phyloP scores from a whole-genome alignment of 2,888 invertebrate genomes.

The Exephanes ischioxanthus region DNA sequence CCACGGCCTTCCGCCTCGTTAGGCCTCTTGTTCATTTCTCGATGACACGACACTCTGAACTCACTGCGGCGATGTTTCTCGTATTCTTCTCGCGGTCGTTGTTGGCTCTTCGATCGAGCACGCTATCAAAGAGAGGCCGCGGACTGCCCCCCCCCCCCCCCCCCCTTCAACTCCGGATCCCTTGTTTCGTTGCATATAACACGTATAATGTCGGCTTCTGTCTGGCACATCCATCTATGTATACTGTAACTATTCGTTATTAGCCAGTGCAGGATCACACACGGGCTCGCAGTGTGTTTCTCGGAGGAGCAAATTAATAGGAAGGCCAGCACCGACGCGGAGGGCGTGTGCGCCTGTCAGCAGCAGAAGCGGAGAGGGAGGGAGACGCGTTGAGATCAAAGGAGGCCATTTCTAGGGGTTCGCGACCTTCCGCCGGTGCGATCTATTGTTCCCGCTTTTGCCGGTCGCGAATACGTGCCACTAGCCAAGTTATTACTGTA shows the following conservation, averaged over 20 bases:
- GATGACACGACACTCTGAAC: constrained; percentile 34
- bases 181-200: neutral
- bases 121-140: constrained; percentile 52
- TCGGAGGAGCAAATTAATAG: constrained; percentile 43
- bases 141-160: neutral
- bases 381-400: constrained; percentile 54
- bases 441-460: constrained; percentile 55
- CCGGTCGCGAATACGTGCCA: constrained; percentile 2
- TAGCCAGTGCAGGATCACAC: constrained; percentile 28
- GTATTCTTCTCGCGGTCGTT: neutral
- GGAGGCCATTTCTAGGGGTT: constrained; percentile 62
- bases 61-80: constrained; percentile 23
- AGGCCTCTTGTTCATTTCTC: constrained; percentile 19
- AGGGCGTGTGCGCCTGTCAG: constrained; percentile 32
- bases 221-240: neutral
- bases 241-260: constrained; percentile 22
- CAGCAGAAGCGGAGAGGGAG: constrained; percentile 12
- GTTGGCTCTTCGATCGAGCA: constrained; percentile 13
- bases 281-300: constrained; percentile 22
- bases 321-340: constrained; percentile 26
- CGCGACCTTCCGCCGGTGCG: constrained; percentile 49
- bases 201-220: neutral
- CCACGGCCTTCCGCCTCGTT: constrained; percentile 13
- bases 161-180: neutral
- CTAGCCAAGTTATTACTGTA: neutral